These are phyloP conservation scores for Rhyacophila brunnea DNA, from an alignment of 1,140 invertebrate genomes.

Conservation along the genomic window DNA sequence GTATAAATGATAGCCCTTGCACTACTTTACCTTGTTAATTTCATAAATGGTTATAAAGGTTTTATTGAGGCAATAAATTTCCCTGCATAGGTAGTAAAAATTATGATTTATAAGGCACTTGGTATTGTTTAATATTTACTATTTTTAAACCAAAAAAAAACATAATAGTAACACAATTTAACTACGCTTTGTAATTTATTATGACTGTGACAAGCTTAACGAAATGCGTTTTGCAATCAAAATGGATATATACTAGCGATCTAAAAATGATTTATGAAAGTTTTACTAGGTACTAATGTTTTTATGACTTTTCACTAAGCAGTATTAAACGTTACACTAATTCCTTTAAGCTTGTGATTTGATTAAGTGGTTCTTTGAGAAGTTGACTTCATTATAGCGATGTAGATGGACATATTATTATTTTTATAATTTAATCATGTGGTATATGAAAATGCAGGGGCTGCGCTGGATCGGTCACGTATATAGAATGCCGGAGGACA, in stretches of 20 bases:
- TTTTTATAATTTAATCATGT: too few relatives aligned
- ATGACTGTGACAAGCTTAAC: conserved; percentile 6
- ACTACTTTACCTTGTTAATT: neutral
- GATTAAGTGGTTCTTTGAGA: too few relatives aligned
- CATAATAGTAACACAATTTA: neutral
- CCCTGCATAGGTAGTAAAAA: conserved; percentile 6
- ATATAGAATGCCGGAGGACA: too few relatives aligned
- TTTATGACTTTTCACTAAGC: conserved; percentile 4
- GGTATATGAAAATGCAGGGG: too few relatives aligned
- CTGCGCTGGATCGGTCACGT: too few relatives aligned
- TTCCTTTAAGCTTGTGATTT: neutral
- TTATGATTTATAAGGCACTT: neutral
- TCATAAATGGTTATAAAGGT: neutral
- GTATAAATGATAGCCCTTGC: neutral
- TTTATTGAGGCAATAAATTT: conserved; percentile 12
- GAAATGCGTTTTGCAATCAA: conserved; percentile 2
- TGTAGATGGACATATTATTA: too few relatives aligned
- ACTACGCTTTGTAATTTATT: neutral
- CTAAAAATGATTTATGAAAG: conserved; percentile 17
- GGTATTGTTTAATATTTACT: neutral
- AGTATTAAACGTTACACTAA: conserved; percentile 3
- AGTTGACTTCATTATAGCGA: too few relatives aligned
- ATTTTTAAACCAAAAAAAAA: neutral
- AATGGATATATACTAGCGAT: neutral
- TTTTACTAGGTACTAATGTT: neutral